Conservation (phyloP, 2,888 invertebrate genomes). For the Diplolepis rosae region DNA sequence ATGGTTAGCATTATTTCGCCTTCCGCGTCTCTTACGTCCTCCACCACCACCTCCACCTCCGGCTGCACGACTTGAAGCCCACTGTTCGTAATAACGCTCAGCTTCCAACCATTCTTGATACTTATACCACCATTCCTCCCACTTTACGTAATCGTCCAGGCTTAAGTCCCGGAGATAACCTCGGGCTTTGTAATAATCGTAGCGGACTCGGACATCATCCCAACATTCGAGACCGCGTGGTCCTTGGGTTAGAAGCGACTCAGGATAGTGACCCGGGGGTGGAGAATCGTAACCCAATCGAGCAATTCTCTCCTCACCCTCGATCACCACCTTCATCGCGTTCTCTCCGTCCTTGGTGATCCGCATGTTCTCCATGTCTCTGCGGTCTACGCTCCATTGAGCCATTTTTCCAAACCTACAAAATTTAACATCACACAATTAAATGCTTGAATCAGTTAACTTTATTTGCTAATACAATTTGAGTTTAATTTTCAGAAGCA, state of each 20-base stretch:
- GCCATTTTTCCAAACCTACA: slow-evolving; percentile 90
- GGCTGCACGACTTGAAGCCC: slow-evolving; percentile 75
- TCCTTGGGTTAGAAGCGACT: slow-evolving; percentile 83
- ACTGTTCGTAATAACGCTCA: slow-evolving; percentile 85
- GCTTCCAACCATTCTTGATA: slow-evolving; percentile 93
- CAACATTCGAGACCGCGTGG: slow-evolving; percentile 86
- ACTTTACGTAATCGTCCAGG: slow-evolving; percentile 89
- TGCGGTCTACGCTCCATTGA: slow-evolving; percentile 90
- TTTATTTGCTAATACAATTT: no score
- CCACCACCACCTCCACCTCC: slow-evolving; percentile 72
- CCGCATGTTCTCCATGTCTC: slow-evolving; percentile 90
- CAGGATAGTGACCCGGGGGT: slow-evolving; percentile 85
- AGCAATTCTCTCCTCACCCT: slow-evolving; percentile 76
- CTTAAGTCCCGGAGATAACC: slow-evolving; percentile 88
- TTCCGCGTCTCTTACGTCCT: slow-evolving; percentile 67
- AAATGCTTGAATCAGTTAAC: no score
- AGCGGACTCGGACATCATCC: slow-evolving; percentile 92
- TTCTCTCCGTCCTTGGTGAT: slow-evolving; percentile 86
- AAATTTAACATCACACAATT: no score
- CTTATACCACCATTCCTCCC: slow-evolving; percentile 97
- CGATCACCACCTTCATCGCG: slow-evolving; percentile 84
- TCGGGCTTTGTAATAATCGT: slow-evolving; percentile 91
- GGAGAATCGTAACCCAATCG: slow-evolving; percentile 77
- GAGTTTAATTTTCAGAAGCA: no score
- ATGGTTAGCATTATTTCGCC: slow-evolving; percentile 64